Base-by-base conservation (phyloP, 2,797 vertebrate species). In the Pogonophryne albipinna region DNA sequence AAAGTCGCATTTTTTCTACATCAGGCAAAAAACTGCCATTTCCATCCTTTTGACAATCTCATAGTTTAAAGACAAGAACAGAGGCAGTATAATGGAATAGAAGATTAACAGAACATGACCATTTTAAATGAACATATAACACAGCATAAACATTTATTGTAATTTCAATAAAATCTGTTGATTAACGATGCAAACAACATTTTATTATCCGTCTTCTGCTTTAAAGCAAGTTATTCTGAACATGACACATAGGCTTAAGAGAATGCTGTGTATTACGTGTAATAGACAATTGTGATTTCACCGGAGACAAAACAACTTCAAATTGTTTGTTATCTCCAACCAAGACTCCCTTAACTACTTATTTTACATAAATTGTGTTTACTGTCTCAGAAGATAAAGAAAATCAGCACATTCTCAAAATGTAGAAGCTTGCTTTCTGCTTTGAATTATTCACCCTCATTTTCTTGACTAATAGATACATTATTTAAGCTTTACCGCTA, bases 1-100 rank as follows among this genome's bases (percentile, higher is more conserved):
- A 71, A 87, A 87, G 79, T 82, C 41, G 63, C 45, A 80, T 71
- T 70, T 69, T 70, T 17, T 79, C 64, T 70, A 50, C 73, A 79
- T 57, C 15, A 72, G 56, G 6, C 55, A 6, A 64, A 5, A 66
- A 66, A 78, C 17, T 19, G 23, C 10, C 6, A 1, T 8, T 20
- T 67, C n/a, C 45, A 52, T 19, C 7, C 9, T 7, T 65, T 46
- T 61, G 71, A 31, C 38, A 41, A 19, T 47, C 27, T 57, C 17
- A 53, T 10, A 14, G 10, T 44, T 31, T 44, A 34, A 47, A 59
- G 38, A 9, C 38, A 59, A 17, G 6, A 55, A 42, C 15, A 53
- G 63, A 71, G 53, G 41, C 7, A 60, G 6, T 72, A 45, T 16
- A 52, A 66, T 19, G 3, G 4, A 31, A 47, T 17, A 66, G 10